phyloP scores from a whole-genome alignment of 1,140 invertebrate species.

The Neotoxoptera formosana region DNA sequence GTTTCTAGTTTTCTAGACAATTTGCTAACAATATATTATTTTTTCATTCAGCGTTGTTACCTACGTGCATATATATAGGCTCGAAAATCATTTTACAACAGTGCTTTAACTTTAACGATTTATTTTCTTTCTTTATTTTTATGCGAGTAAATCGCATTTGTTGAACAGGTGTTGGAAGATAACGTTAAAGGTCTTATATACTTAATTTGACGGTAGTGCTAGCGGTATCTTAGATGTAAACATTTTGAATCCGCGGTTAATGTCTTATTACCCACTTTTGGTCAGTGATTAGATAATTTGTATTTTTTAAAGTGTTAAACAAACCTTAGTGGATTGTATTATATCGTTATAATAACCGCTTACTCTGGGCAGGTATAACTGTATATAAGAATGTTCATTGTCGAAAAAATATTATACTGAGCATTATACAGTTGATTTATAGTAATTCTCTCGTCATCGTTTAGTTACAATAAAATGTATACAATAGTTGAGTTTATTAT shows the following conservation, averaged over 20 bases:
- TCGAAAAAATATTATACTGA: neutral
- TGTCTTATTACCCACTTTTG: neutral
- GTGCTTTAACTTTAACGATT: neutral
- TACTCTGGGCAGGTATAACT: neutral
- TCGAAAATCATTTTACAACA: neutral
- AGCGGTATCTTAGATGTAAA: neutral
- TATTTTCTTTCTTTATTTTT: neutral
- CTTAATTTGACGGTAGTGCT: neutral
- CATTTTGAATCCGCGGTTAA: neutral
- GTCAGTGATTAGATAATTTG: neutral
- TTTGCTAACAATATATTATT: too few species aligned
- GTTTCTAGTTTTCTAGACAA: neutral
- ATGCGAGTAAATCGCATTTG: neutral
- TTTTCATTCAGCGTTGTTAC: too few species aligned
- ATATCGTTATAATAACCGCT: neutral
- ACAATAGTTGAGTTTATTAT: neutral
- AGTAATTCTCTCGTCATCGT: neutral
- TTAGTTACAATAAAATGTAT: neutral
- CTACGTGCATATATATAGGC: too few species aligned
- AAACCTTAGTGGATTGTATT: neutral
- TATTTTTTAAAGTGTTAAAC: neutral
- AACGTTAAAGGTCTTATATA: neutral
- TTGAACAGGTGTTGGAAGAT: neutral
- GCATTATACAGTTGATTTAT: neutral
- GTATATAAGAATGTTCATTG: neutral